phyloP scores from a whole-genome alignment of 1,140 invertebrate species.

The Drosophila lowei region DNA sequence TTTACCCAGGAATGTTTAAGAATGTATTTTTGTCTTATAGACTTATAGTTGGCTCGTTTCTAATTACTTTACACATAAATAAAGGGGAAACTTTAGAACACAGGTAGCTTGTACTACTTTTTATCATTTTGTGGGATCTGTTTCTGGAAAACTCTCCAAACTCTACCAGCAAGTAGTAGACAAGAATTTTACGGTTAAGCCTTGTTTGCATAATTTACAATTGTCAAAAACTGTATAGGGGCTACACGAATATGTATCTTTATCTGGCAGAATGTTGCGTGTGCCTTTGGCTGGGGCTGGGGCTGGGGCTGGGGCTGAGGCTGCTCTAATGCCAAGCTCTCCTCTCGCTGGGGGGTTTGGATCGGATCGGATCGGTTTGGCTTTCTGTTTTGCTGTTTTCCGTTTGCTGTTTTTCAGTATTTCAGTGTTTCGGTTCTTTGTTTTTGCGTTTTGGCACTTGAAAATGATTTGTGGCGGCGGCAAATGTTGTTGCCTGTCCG shows the following conservation, averaged over 20 bases:
- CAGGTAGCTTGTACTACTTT: too few species aligned
- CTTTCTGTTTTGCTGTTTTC: constrained; percentile 14
- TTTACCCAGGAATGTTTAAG: too few species aligned
- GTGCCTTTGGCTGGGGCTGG: constrained; percentile 5
- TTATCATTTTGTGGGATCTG: too few species aligned
- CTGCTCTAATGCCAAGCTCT: constrained; percentile 53
- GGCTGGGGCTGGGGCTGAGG: too few species aligned
- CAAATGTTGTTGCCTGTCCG: constrained; percentile 61
- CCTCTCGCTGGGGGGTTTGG: constrained; percentile 27
- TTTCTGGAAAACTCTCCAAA: too few species aligned
- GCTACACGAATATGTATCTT: constrained; percentile 13
- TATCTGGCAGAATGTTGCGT: constrained; percentile 49
- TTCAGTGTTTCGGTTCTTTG: constrained; percentile 23
- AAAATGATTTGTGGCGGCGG: constrained; percentile 75
- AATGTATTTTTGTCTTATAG: too few species aligned
- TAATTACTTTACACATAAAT: too few species aligned
- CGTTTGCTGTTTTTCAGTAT: constrained; percentile 9
- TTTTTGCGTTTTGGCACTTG: constrained; percentile 65
- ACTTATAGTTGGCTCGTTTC: too few species aligned
- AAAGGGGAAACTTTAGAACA: too few species aligned
- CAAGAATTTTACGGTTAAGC: not conserved
- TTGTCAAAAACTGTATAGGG: not conserved
- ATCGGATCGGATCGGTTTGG: constrained; percentile 12
- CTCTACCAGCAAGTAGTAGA: not conserved
- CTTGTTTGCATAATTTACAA: constrained; percentile 14